Base-by-base conservation (phyloP, 1,140 invertebrate species). In the Papilio polytes region DNA sequence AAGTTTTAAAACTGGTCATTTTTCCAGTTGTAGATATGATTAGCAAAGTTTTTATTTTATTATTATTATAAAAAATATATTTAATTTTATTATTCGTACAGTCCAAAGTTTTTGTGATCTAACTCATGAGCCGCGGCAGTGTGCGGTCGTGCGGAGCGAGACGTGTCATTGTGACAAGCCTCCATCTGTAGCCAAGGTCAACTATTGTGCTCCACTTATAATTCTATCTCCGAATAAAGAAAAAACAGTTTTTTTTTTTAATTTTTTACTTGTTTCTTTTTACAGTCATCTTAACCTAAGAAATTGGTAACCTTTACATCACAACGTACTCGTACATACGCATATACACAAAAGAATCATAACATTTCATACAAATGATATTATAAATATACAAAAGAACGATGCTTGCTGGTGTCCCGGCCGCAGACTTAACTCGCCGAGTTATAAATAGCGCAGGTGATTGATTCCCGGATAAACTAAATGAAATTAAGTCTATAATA, bases 301-400 rank as follows among this genome's bases (percentile, higher is more conserved):
- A 78, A 89, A 93, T 92, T 94, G 93, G 93, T 94, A 94, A 94
- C 93, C 84, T 91, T 93, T 90, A 88, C 88, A 94, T 94, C 92
- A 94, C 92, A 92, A 89, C 83, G 86, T 90, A 91, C 90, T 78
- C 76, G 76, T 78, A 87, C 86, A 88, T 90, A 90, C 89, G 87
- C 88, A 85, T 91, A 90, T 92, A 90, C 91, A 92, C 88, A 88
- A 92, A 90, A 91, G 91, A 92, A 88, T 92, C 87, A 90, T 89
- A 86, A 89, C 82, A 88, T 90, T 86, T 91, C 85, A 87, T 86
- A 88, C 83, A 78, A 88, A 89, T 87, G 88, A 87, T 86, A 89
- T 86, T 89, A 91, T 91, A 92, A 89, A 91, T 90, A 92, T 92
- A 92, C 87, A 93, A 88, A 88, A 91, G 80, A 86, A 85, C 83